Percentiles rank a stretch among this genome's conserved stretches.
Evolutionary conservation across 1,140 invertebrate species (phyloP).

Genomic region (Drosophila oshimai): DNA sequence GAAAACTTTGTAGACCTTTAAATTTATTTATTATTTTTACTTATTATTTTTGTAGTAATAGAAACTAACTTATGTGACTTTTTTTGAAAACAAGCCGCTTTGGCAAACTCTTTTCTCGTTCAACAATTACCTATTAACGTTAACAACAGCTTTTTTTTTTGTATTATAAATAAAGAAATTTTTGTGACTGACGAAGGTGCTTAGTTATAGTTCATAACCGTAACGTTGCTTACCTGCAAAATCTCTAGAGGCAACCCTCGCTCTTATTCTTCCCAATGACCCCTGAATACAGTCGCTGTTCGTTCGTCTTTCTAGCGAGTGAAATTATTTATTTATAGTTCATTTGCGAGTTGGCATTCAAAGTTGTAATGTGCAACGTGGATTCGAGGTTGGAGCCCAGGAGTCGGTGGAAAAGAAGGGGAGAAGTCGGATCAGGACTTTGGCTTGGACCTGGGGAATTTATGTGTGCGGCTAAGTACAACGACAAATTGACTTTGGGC

Average conservation of each 20-base stretch:
- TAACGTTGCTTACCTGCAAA: no score
- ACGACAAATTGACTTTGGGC: slow-evolving; percentile 60
- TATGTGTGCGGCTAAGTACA: slow-evolving; percentile 42
- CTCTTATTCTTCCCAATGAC: slow-evolving; percentile 13
- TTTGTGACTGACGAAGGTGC: no score
- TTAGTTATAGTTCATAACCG: no score
- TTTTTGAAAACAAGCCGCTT: no score
- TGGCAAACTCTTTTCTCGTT: no score
- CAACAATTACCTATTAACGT: no score
- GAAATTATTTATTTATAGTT: slow-evolving; percentile 79
- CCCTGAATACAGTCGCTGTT: slow-evolving; percentile 23
- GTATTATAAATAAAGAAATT: no score
- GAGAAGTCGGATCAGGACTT: not conserved
- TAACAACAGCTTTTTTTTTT: no score
- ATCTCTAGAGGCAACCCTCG: slow-evolving; percentile 10
- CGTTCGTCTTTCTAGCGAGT: slow-evolving; percentile 51
- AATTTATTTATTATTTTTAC: no score
- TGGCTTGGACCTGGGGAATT: slow-evolving; percentile 33
- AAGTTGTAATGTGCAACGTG: slow-evolving; percentile 61
- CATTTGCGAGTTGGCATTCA: slow-evolving; percentile 72
- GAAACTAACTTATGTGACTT: no score
- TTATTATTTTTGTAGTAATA: no score
- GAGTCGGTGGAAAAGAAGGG: not conserved
- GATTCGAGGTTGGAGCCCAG: slow-evolving; percentile 6
- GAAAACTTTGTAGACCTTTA: no score